Base-by-base conservation (phyloP, 2,113 vertebrate species). In the Pungitius pungitius region DNA sequence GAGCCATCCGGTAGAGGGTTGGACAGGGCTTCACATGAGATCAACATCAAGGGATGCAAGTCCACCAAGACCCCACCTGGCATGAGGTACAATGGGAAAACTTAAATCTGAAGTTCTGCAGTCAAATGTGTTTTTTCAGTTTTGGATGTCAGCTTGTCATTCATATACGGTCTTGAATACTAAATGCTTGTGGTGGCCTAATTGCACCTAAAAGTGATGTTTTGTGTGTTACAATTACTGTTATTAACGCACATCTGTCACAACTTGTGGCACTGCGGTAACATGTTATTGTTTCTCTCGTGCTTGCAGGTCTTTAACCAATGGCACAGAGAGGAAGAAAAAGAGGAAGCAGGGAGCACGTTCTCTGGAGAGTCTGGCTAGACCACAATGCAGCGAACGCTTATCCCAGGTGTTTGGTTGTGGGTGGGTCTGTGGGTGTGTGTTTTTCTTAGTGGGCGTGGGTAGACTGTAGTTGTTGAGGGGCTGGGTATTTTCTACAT, bases 31-130 rank as follows among this genome's bases (percentile, higher is more conserved):
- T 96, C 95, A 49, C 95, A 98, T 82, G 96, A 98, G 89, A 96
- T 99, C 93, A 96, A 96, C 91, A 96, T 97, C 88, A 98, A 98
- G 91, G 97, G 97, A 88, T 96, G 96, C 93, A 98, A 97, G 70
- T 95, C 97, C 49, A 95, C 92, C 73, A 97, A 97, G 93, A 90
- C 94, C 60, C 88, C 93, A 59, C 85, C 93, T 86, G 92, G 92
- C 83, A 90, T 91, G 83, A 96, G 94, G 97, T 97, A 93, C 93
- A 92, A 84, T 35, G 8, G 45, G 4, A 69, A 69, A 37, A 56
- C 6, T 3, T 61, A 0, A 14, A 18, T 54, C 22, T 24, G 1
- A 56, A 62, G 8, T 52, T 52, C 22, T 33, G 4, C 51, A 67
- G 8, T 45, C 30, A 42, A 47, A 37, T 8, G 10, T 30, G 27